Percentiles rank a stretch among this genome's conserved stretches.
Evolutionary conservation across 1,140 invertebrate species (phyloP).

Genomic region (Teleogryllus occipitalis): DNA sequence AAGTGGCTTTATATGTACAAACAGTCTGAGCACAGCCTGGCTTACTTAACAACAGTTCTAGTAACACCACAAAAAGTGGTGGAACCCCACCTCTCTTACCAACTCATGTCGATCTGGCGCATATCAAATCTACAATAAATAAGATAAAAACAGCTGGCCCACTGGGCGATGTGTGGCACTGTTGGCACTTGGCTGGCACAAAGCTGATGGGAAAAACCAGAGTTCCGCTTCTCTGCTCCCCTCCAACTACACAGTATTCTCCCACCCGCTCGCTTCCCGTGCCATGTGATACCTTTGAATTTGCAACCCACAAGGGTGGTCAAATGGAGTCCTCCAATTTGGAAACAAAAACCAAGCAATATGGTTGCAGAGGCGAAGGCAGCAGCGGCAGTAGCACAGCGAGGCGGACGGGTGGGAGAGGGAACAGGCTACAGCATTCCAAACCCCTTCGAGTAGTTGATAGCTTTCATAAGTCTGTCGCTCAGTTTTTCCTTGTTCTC

Average conservation of each 20-base stretch:
- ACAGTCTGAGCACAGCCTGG: background rate
- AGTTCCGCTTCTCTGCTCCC: background rate
- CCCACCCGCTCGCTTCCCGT: background rate
- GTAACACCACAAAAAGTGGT: background rate
- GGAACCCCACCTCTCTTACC: background rate
- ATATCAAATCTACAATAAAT: conserved; percentile 2
- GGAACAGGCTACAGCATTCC: conserved; percentile 61
- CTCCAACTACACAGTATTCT: background rate
- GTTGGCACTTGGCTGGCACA: background rate
- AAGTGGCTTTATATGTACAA: background rate
- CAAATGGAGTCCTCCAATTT: background rate
- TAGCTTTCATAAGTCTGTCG: conserved; percentile 82
- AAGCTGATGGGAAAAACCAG: background rate
- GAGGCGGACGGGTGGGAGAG: background rate
- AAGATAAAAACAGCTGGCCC: conserved; percentile 1
- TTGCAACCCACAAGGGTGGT: background rate
- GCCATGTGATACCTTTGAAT: background rate
- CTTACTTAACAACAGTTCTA: background rate
- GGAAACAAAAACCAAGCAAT: conserved; percentile 11
- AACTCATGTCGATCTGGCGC: background rate
- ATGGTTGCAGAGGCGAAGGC: conserved; percentile 1
- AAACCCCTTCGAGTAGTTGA: conserved; percentile 80
- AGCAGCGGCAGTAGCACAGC: background rate
- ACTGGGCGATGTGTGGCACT: background rate
- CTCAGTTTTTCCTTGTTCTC: conserved; percentile 71